These are phyloP conservation scores for Sesia apiformis DNA, from an alignment of 2,888 invertebrate genomes.

Conservation along the genomic window DNA sequence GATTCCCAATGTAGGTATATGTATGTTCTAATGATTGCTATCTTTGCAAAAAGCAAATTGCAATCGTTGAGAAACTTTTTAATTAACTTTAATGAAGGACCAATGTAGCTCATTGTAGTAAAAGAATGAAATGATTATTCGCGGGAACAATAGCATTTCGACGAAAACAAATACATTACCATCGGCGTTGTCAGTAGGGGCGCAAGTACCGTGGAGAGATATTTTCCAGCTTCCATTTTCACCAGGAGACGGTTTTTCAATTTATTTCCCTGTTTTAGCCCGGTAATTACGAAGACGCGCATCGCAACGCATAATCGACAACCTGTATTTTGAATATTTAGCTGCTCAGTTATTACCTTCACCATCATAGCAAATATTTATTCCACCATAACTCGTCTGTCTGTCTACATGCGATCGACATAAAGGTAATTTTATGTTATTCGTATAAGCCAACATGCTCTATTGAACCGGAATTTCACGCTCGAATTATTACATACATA, in stretches of 20 bases:
- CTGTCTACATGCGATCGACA: background rate
- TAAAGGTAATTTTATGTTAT: background rate
- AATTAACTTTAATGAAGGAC: conserved; percentile 51
- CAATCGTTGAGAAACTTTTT: conserved; percentile 12
- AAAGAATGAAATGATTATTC: conserved; percentile 41
- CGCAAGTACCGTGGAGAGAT: conserved; percentile 51
- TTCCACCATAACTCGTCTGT: background rate
- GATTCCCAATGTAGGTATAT: no score
- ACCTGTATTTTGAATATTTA: conserved; percentile 32
- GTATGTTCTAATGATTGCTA: no score
- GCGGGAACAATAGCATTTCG: conserved; percentile 52
- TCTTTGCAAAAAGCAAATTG: no score
- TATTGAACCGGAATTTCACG: conserved; percentile 2
- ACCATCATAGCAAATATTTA: conserved; percentile 1
- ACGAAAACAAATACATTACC: conserved; percentile 64
- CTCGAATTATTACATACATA: background rate
- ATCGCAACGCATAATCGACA: conserved; percentile 46
- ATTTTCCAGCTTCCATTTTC: conserved; percentile 56
- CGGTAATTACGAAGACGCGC: conserved; percentile 53
- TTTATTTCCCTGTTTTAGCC: conserved; percentile 65
- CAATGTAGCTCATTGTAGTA: conserved; percentile 21
- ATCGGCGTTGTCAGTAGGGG: conserved; percentile 42
- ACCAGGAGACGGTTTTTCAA: conserved; percentile 62
- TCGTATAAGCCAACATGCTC: conserved; percentile 1
- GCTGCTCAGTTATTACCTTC: conserved; percentile 4